A percentile compares a stretch with the other conserved stretches of the same genome.
These are phyloP conservation scores for Poliocrania exsul DNA, from an alignment of 2,797 vertebrate species.

Conservation along the genomic window DNA sequence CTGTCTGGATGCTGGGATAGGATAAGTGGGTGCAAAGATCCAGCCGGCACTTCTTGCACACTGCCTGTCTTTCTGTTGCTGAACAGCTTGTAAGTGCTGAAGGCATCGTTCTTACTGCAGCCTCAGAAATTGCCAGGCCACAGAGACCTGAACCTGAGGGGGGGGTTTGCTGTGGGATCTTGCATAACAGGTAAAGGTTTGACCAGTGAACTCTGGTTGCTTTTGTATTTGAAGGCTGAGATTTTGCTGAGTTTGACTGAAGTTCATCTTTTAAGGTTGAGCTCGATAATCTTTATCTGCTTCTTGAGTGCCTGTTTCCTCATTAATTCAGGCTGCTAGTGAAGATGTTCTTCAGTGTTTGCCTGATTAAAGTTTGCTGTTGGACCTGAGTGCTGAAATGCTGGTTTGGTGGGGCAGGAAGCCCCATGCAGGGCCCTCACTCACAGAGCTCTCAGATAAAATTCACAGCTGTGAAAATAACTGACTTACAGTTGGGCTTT, in stretches of 20 bases:
- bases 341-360: background rate
- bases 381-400: background rate
- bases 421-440: rapidly evolving
- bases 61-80: background rate
- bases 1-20: background rate
- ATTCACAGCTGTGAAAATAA: background rate
- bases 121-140: background rate
- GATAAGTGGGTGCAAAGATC: background rate
- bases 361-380: background rate
- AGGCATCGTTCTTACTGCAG: background rate
- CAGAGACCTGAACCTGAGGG: background rate
- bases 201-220: background rate
- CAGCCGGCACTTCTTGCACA: background rate
- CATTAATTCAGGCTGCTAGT: background rate
- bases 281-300: background rate
- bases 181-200: background rate
- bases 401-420: background rate
- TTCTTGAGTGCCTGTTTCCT: background rate
- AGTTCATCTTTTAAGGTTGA: background rate
- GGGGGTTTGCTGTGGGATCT: background rate
- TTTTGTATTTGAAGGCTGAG: background rate
- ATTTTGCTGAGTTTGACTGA: background rate
- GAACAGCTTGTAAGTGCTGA: background rate
- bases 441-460: background rate
- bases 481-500: background rate